phyloP scores from a whole-genome alignment of 2,113 vertebrate genomes.

The Micronycteris hirsuta region DNA sequence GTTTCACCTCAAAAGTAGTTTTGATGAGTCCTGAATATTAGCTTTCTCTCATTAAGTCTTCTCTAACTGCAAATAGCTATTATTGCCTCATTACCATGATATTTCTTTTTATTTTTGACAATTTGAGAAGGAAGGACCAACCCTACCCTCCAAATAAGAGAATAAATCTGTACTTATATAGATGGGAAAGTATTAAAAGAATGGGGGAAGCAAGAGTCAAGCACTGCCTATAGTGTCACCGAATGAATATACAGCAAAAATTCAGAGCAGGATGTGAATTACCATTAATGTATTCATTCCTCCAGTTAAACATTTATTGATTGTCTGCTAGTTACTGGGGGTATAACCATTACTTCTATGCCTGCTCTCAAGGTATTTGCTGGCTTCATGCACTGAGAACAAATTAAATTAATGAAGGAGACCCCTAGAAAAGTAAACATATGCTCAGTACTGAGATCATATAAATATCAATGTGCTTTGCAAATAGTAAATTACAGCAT shows the following conservation, averaged over 20 bases:
- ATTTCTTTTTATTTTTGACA: not conserved
- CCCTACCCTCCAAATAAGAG: not conserved
- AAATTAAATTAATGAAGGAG: not conserved
- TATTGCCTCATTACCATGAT: not conserved
- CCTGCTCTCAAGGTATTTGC: not conserved
- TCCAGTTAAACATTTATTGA: not conserved
- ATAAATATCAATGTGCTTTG: not conserved
- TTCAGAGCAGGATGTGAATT: not conserved
- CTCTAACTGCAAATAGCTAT: not conserved
- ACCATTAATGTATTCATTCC: not conserved
- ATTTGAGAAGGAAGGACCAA: not conserved
- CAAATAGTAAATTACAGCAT: not conserved
- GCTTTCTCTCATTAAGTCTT: not conserved
- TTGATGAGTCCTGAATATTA: not conserved
- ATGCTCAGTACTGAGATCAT: not conserved
- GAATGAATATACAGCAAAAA: not conserved
- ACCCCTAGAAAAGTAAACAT: not conserved
- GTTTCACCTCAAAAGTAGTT: not conserved
- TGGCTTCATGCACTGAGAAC: not conserved
- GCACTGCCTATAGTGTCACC: not conserved
- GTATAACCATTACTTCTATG: not conserved
- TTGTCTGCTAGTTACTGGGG: not conserved
- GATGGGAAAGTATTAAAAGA: not conserved
- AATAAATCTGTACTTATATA: not conserved
- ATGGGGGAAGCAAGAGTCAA: not conserved